These are phyloP conservation scores for Epinotia brunnichana DNA, from an alignment of 2,888 invertebrate genomes.

Conservation along the genomic window DNA sequence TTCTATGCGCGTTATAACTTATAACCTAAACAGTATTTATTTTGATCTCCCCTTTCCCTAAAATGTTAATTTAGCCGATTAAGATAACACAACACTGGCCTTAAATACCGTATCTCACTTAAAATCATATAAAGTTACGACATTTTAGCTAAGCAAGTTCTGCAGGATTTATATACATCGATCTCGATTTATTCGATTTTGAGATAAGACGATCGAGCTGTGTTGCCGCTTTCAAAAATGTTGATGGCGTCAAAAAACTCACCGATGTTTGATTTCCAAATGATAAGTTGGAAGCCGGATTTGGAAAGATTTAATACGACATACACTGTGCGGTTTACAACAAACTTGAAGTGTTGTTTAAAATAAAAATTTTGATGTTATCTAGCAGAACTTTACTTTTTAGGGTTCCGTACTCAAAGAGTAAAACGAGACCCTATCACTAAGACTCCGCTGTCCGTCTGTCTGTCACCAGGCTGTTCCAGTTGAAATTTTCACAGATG, in stretches of 20 bases:
- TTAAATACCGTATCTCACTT: neutral
- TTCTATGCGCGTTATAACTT: constrained; percentile 33
- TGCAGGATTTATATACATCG: constrained; percentile 41
- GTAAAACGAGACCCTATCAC: too few relatives aligned
- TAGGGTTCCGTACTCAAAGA: too few relatives aligned
- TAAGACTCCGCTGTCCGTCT: too few relatives aligned
- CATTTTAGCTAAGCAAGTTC: neutral
- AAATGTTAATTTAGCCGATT: constrained; percentile 43
- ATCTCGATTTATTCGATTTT: constrained; percentile 43
- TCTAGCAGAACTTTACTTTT: too few relatives aligned
- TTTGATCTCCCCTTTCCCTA: constrained; percentile 41
- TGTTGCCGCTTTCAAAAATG: constrained; percentile 25
- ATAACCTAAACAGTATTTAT: constrained; percentile 39
- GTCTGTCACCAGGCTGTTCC: too few relatives aligned
- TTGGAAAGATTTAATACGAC: neutral
- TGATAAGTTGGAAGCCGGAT: constrained; percentile 28
- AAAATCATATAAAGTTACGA: neutral
- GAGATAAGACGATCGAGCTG: constrained; percentile 34
- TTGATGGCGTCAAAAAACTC: constrained; percentile 28
- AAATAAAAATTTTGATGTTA: too few relatives aligned
- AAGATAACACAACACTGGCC: constrained; percentile 31
- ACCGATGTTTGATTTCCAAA: constrained; percentile 23
- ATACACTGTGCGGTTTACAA: neutral
- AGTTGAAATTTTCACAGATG: too few relatives aligned
- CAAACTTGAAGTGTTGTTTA: neutral